Evolutionary conservation across 2,113 vertebrate species (phyloP).

Genomic region (Pelecanoides urinatrix): DNA sequence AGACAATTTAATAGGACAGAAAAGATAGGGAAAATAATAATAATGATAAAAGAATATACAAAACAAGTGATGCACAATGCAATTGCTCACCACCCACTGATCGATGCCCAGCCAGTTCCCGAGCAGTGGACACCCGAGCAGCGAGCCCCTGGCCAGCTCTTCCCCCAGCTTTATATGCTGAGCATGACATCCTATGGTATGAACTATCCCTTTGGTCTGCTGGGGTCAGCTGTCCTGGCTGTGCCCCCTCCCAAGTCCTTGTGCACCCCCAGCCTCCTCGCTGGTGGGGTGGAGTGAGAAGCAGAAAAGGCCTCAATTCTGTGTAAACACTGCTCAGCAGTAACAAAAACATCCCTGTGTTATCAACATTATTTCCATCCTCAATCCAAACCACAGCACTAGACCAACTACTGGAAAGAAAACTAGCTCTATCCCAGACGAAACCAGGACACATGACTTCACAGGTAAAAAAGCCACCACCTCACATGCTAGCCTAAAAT

Average conservation of each 20-base stretch:
- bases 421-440: neutral
- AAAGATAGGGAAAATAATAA: neutral
- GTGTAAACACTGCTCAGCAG: neutral
- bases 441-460: neutral
- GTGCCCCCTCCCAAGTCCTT: neutral
- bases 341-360: neutral
- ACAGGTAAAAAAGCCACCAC: neutral
- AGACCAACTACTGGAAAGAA: neutral
- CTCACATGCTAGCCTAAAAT: neutral
- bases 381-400: neutral
- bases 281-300: neutral
- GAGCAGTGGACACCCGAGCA: neutral
- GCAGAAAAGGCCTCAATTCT: neutral
- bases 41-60: neutral
- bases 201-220: neutral
- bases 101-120: neutral
- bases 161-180: neutral
- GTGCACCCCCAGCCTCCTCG: neutral
- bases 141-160: neutral
- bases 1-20: neutral
- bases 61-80: neutral
- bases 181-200: neutral
- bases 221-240: neutral
- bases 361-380: neutral
- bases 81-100: neutral